Percentiles rank a stretch among this genome's conserved stretches.
phyloP scores from a whole-genome alignment of 2,797 vertebrate species.

The Poecilia gillii region DNA sequence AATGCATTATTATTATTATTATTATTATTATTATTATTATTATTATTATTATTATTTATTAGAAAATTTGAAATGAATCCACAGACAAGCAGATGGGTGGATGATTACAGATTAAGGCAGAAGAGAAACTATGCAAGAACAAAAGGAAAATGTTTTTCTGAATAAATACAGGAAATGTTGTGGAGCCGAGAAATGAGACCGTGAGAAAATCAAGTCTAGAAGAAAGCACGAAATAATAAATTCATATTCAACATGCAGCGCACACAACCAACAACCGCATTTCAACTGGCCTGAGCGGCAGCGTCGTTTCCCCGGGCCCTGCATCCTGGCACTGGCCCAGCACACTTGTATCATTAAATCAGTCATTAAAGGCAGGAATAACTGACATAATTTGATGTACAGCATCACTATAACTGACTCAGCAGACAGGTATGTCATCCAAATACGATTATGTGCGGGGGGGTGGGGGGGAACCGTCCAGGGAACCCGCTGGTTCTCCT shows the following conservation, averaged over 20 bases:
- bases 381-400: conserved; percentile 87
- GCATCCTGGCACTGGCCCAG: conserved; percentile 77
- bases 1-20: not conserved
- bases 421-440: conserved; percentile 78
- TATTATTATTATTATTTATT: not conserved
- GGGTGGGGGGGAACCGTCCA: conserved; percentile 33
- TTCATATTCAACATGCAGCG: conserved; percentile 71
- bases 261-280: conserved; percentile 78
- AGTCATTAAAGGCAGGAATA: conserved; percentile 84
- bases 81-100: conserved; percentile 13
- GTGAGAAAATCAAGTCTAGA: conserved; percentile 21
- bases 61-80: not conserved
- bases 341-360: conserved; percentile 83
- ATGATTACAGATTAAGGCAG: not conserved
- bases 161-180: conserved; percentile 5
- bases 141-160: conserved; percentile 17
- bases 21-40: not conserved
- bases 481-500: conserved; percentile 32
- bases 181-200: not conserved
- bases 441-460: conserved; percentile 70
- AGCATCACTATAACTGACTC: conserved; percentile 72
- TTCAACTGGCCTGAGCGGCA: conserved; percentile 77
- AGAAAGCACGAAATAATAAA: conserved; percentile 74
- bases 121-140: conserved; percentile 24
- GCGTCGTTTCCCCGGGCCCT: conserved; percentile 74